Conservation (phyloP, 92 coral and sea anemone species). For the Isaurus tuberculatus region DNA sequence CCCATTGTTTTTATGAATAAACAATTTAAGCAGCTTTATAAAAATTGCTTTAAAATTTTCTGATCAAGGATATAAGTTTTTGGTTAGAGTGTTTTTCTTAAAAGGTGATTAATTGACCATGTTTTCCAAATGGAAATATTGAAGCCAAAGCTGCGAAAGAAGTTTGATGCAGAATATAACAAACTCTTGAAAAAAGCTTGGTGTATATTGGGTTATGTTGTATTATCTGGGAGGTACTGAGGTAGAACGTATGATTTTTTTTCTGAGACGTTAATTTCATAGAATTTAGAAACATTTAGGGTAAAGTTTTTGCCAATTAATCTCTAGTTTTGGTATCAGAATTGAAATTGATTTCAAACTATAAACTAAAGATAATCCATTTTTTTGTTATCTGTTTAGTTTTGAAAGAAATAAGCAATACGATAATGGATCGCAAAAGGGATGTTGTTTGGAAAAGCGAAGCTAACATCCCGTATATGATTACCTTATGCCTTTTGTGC, state of each 20-base stretch:
- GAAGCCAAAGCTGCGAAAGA: not conserved
- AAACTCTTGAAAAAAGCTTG: not conserved
- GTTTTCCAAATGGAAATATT: not conserved
- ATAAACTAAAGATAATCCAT: not conserved
- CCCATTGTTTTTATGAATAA: not conserved
- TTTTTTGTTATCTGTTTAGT: not conserved
- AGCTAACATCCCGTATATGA: not conserved
- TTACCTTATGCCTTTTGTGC: not conserved
- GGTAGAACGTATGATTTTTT: not conserved
- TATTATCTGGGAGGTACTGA: not conserved
- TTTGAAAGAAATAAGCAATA: not conserved
- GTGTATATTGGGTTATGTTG: not conserved
- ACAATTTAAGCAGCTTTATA: conserved; percentile 20
- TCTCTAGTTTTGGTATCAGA: no score
- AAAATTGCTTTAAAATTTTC: conserved; percentile 28
- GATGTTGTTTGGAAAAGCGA: not conserved
- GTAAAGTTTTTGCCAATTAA: no score
- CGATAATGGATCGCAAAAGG: not conserved
- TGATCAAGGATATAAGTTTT: not conserved
- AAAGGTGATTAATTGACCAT: not conserved
- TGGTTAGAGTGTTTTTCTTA: conserved; percentile 6
- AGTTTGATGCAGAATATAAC: not conserved
- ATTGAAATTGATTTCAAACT: not conserved
- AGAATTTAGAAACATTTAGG: no score
- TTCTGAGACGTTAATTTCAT: no score